Evolutionary conservation across 2,797 vertebrate genomes (phyloP), one percentile per base, ranked within the genome.

Genomic region (Lycodopsis pacificus): DNA sequence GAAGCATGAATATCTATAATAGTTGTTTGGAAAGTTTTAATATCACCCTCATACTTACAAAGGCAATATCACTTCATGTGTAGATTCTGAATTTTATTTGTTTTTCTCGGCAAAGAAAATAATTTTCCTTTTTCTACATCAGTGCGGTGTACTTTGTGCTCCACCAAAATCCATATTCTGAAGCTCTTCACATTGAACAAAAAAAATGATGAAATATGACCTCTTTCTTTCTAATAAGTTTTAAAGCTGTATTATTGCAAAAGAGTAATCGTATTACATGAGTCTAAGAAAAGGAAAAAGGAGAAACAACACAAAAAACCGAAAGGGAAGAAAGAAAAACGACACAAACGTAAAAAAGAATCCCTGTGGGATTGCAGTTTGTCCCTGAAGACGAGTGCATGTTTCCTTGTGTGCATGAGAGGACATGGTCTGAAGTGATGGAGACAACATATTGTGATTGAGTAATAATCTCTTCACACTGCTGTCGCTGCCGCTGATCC

Each of bases 361-460:
- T 25, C 25, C 36, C 4, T n/a, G 51, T 53, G 51, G 22, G 22
- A 53, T 25, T 25, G 51, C 22, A 25, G 62, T n/a, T 36, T 56
- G 34, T 75, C 66, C 46, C 30, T 8, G 7, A 46, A 62, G 36
- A 36, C 25, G 30, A 17, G 19, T 65, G 40, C 19, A n/a, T 59
- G 7, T 46, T 34, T 84, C 9, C 38, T 54, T 44, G 54, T 70
- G 56, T 58, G 25, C 54, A 59, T 59, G 20, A 57, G 57, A 57
- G 40, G 4, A 63, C 14, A 34, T n/a, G 20, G 40, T 79, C 48
- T 54, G 61, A 3, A 36, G 46, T 36, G 42, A 57, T 7, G 10
- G 32, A 57, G 27, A 71, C 15, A 61, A 38, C 46, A 59, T 73
- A 75, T 40, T 73, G 27, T 32, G 57, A 3, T 22, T 0, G 1